A percentile compares a stretch with the other conserved stretches of the same genome.
Conservation (phyloP, 2,113 vertebrate species). For the Centropristis striata region DNA sequence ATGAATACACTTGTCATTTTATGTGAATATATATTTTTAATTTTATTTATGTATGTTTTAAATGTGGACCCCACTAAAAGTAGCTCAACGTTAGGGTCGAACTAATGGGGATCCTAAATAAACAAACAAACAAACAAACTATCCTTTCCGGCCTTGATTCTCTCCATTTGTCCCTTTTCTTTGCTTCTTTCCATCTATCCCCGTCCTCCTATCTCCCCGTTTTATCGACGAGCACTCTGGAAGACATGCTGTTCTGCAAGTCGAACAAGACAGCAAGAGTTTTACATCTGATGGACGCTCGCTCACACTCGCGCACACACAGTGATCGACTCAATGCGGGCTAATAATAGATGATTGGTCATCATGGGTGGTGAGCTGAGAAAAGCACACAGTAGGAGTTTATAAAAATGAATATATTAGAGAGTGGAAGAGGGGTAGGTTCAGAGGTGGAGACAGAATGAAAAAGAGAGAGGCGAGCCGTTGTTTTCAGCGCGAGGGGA, state of each 20-base stretch:
- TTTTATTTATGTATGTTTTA: no score
- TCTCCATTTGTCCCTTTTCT: background rate
- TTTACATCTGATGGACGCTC: conserved; percentile 18
- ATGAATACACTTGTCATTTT: no score
- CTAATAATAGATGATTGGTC: conserved; percentile 56
- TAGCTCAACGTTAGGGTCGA: no score
- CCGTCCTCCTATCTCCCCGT: background rate
- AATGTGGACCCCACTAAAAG: no score
- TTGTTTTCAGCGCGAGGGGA: conserved; percentile 37
- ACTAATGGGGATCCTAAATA: no score
- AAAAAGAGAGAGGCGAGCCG: conserved; percentile 10
- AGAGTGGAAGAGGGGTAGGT: conserved; percentile 4
- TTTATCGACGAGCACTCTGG: conserved; percentile 31
- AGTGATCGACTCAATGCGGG: conserved; percentile 27
- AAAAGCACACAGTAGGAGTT: conserved; percentile 33
- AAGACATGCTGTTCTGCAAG: conserved; percentile 44
- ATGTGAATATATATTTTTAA: no score
- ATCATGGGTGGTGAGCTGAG: conserved; percentile 43
- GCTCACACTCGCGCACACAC: background rate
- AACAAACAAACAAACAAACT: no score
- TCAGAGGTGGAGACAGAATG: conserved; percentile 4
- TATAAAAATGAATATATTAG: conserved; percentile 47
- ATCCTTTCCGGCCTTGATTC: background rate
- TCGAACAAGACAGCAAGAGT: conserved; percentile 34
- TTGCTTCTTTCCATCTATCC: background rate